Evolutionary conservation across 2,888 invertebrate genomes (phyloP), one percentile per base, ranked within the genome.

Genomic region (Oscheius myriophilus): DNA sequence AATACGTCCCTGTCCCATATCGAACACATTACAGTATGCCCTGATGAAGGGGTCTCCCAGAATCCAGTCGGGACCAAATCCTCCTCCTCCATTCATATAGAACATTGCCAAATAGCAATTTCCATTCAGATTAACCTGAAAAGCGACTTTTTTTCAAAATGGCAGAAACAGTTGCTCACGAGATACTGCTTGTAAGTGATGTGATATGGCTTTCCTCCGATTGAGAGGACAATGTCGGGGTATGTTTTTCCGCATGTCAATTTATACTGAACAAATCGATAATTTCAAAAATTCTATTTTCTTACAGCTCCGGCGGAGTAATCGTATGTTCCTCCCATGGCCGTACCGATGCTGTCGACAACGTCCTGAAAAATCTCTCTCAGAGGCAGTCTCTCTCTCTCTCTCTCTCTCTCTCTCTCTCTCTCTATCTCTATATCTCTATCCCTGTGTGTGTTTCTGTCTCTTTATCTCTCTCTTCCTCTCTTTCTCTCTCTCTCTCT

Each of bases 101-200:
- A 73, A 69, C 61, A 73, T 55, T n/a, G 72, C 67, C 14, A 78
- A 55, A 18, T 71, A 78, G 62, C 79, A 78, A 53, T 74, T 74
- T 11, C 67, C 55, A 59, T 77, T 78, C 59, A 80, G 71, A 21
- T 25, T 61, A 12, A 61, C 61, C 69, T 46, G 25, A 82, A 75
- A 33, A 33, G 9, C 33, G 9, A 33, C 33, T 33, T 33, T 33
- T 6, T 33, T 33, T 6, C 9, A 33, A 33, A 33, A 33, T 6
- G 33, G 9, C 3, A 33, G 3, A 33, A 33, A 33, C n/a, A n/a
- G n/a, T n/a, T n/a, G 69, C 82, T 81, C 45, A 82, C 65, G n/a
- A 83, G 72, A 78, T 83, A 83, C 63, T 83, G 80, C 18, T 71
- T 73, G 23, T 78, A 65, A 45, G 77, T 75, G 53, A 83, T 75